These are phyloP conservation scores for Bubo blakistoni DNA, from an alignment of 2,113 vertebrate genomes.

Conservation along the genomic window DNA sequence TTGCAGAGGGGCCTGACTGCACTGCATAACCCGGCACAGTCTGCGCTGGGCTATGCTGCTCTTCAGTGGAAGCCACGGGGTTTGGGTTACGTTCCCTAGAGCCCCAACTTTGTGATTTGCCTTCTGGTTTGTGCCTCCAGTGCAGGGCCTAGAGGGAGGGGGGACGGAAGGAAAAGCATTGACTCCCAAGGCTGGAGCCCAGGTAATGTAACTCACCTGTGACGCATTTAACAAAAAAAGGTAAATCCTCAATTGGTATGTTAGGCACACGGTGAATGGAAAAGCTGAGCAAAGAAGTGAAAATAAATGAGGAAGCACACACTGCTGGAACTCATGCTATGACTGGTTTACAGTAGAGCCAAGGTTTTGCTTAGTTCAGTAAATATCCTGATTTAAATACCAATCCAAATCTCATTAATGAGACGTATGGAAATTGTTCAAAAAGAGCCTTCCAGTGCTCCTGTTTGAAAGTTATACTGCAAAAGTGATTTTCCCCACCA, in stretches of 20 bases:
- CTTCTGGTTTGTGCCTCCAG: not conserved
- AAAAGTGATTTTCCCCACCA: not conserved
- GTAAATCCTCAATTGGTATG: not conserved
- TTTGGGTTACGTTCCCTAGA: not conserved
- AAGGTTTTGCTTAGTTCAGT: not conserved
- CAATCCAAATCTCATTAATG: not conserved
- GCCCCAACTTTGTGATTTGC: not conserved
- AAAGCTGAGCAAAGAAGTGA: not conserved
- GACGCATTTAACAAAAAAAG: fast-evolving
- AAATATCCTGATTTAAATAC: not conserved
- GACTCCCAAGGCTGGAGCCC: not conserved
- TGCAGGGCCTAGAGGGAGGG: not conserved
- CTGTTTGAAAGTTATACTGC: not conserved
- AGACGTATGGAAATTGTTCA: not conserved
- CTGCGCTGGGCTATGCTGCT: not conserved
- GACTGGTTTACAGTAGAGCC: not conserved
- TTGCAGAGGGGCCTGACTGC: not conserved
- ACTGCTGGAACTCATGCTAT: not conserved
- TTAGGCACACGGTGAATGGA: not conserved
- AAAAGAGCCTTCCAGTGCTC: not conserved
- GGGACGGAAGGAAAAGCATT: not conserved
- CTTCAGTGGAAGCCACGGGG: not conserved
- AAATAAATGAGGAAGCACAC: not conserved
- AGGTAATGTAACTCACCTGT: not conserved
- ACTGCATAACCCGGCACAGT: not conserved